Evolutionary conservation across 1,140 invertebrate species (phyloP).

Genomic region (Uloborus diversus): DNA sequence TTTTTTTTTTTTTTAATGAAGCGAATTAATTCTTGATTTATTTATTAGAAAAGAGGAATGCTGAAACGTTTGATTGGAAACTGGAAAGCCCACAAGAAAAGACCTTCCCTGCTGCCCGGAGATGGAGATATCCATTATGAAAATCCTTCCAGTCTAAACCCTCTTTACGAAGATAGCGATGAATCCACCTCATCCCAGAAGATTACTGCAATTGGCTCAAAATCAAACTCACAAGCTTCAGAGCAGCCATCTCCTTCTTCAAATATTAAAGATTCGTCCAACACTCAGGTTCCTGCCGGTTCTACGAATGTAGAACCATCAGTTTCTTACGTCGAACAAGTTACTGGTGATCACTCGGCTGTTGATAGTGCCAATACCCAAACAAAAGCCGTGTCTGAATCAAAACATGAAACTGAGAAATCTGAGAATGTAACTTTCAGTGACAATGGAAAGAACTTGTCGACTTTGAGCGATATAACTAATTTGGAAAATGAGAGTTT

Average conservation of each 20-base stretch:
- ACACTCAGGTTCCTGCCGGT: too few relatives aligned
- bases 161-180: constrained; percentile 35
- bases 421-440: too few relatives aligned
- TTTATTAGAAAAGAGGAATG: constrained; percentile 24
- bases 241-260: neutral
- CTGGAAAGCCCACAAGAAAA: constrained; percentile 38
- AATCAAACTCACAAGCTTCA: neutral
- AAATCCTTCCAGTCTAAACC: constrained; percentile 21
- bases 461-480: too few relatives aligned
- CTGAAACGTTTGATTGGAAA: constrained; percentile 18
- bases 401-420: neutral
- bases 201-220: too few relatives aligned
- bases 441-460: too few relatives aligned
- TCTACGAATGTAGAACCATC: too few relatives aligned
- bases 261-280: neutral
- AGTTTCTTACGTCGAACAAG: too few relatives aligned
- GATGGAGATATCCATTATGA: constrained; percentile 3
- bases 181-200: neutral
- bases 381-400: too few relatives aligned
- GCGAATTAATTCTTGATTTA: neutral
- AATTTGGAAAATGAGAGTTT: too few relatives aligned
- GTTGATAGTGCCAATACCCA: too few relatives aligned
- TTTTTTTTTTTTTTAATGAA: too few relatives aligned
- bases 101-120: constrained; percentile 19
- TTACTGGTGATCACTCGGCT: too few relatives aligned